A percentile compares a stretch with the other conserved stretches of the same genome.
These are phyloP conservation scores for Ailurus styani DNA, from an alignment of 2,113 vertebrate genomes.

Conservation along the genomic window DNA sequence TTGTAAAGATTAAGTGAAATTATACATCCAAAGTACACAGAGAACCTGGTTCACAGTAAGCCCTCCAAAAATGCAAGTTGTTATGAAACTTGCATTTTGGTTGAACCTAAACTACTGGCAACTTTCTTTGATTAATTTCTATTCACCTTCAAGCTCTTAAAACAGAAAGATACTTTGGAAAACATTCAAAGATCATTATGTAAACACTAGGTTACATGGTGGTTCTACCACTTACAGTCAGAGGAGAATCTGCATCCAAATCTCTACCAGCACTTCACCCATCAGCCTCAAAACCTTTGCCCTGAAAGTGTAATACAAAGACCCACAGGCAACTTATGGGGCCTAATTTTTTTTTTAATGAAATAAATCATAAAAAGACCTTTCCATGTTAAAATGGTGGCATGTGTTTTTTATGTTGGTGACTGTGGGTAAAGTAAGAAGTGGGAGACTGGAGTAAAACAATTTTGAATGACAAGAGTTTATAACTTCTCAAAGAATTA, in stretches of 20 bases:
- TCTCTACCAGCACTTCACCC: not conserved
- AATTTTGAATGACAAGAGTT: not conserved
- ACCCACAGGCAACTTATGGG: not conserved
- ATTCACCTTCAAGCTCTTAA: not conserved
- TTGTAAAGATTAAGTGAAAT: not conserved
- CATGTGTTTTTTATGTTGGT: not conserved
- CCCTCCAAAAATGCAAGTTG: constrained; percentile 21
- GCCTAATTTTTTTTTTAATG: not conserved
- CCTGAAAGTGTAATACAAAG: not conserved
- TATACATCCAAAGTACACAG: not conserved
- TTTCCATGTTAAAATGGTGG: not conserved
- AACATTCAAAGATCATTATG: not conserved
- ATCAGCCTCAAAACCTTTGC: not conserved
- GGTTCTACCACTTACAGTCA: not conserved
- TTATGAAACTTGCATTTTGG: constrained; percentile 14
- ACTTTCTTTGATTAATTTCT: constrained; percentile 9
- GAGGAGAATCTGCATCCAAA: not conserved
- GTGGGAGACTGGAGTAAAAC: not conserved
- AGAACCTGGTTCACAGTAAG: not conserved
- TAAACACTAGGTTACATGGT: not conserved
- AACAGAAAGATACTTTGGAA: not conserved
- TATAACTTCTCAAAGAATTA: not conserved
- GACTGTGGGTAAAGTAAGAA: not conserved
- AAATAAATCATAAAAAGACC: not conserved
- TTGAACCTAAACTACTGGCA: not conserved